phyloP scores from a whole-genome alignment of 2,113 vertebrate species.

The Sylvietta virens region DNA sequence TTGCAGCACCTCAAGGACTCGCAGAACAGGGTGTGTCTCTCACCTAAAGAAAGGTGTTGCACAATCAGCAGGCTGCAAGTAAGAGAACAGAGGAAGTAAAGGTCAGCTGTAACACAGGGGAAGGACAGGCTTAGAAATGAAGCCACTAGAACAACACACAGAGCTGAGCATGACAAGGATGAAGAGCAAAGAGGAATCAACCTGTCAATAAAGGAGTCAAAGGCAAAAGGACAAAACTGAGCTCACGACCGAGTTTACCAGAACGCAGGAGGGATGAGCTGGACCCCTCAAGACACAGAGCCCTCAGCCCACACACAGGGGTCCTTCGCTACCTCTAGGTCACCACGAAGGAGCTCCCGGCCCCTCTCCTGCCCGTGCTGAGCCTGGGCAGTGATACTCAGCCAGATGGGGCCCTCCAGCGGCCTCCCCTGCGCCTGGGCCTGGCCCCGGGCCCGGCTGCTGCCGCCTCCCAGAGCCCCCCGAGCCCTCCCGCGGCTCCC shows the following conservation, averaged over 20 bases:
- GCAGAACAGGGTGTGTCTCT: background rate
- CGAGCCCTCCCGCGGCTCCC: background rate
- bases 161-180: background rate
- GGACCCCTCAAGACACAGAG: too few species aligned
- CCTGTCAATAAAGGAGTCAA: background rate
- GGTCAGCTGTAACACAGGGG: rapidly evolving
- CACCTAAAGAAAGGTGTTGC: background rate
- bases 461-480: background rate
- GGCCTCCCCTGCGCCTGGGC: background rate
- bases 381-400: background rate
- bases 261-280: background rate
- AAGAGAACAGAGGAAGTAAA: background rate
- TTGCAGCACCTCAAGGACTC: background rate
- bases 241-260: background rate
- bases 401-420: rapidly evolving
- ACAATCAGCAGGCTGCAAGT: background rate
- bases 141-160: background rate
- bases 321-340: background rate
- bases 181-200: background rate
- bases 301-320: background rate
- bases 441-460: background rate
- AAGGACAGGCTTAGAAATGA: background rate
- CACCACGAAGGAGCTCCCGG: rapidly evolving
- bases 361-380: background rate
- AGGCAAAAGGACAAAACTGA: background rate